A percentile compares a stretch with the other conserved stretches of the same genome.
Evolutionary conservation across 2,797 vertebrate genomes (phyloP).

Genomic region (Gymnocypris eckloni): DNA sequence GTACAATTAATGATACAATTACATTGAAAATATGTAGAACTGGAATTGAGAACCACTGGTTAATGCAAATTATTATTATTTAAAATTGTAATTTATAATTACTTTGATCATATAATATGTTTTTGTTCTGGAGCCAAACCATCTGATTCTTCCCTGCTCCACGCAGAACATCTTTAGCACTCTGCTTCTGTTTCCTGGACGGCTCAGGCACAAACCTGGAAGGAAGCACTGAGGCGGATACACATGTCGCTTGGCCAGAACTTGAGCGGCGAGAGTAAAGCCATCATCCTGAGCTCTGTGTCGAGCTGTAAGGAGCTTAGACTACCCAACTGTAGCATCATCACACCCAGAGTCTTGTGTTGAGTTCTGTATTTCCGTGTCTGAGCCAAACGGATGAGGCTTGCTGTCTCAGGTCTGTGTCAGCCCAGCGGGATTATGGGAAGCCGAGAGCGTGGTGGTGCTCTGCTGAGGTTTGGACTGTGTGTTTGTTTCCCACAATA

Average conservation of each 20-base stretch:
- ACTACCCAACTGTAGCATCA: conserved; percentile 58
- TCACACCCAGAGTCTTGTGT: conserved; percentile 36
- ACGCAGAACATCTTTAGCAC: background rate
- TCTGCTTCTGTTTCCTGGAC: conserved; percentile 2
- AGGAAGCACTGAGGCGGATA: background rate
- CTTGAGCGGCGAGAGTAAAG: background rate
- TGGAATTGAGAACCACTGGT: too few relatives aligned
- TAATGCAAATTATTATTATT: too few relatives aligned
- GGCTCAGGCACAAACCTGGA: conserved; percentile 1
- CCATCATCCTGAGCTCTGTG: conserved; percentile 50
- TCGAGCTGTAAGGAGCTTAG: conserved; percentile 66
- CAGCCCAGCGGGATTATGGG: conserved; percentile 18
- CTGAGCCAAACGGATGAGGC: conserved; percentile 4
- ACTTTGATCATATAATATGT: background rate
- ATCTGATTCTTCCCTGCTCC: background rate
- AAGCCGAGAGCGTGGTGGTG: background rate
- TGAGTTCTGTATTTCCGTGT: background rate
- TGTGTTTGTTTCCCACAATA: conserved; percentile 1
- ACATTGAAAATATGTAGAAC: too few relatives aligned
- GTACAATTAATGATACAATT: too few relatives aligned
- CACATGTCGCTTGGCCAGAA: conserved; percentile 20
- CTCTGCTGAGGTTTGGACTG: background rate
- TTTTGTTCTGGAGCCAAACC: background rate
- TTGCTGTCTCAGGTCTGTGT: conserved; percentile 13
- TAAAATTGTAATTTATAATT: background rate